A percentile compares a stretch with the other conserved stretches of the same genome.
Conservation (phyloP, 2,113 vertebrate genomes). For the Ascaphus truei region DNA sequence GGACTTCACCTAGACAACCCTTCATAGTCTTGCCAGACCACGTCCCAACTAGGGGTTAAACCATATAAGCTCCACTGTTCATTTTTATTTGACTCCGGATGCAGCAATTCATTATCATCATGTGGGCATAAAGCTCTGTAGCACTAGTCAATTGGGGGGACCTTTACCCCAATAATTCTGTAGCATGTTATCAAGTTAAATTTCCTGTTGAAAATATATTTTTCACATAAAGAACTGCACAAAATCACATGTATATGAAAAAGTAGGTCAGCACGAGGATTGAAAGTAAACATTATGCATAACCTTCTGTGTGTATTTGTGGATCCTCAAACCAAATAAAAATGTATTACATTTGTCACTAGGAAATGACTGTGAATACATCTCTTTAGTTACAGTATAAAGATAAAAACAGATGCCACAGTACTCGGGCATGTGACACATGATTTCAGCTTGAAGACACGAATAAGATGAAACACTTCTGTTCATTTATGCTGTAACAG, state of each 20-base stretch:
- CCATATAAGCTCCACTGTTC: too few species aligned
- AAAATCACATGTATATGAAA: background rate
- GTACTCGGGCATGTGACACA: background rate
- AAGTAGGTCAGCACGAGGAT: constrained; percentile 1
- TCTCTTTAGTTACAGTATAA: background rate
- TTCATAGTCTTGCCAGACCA: too few species aligned
- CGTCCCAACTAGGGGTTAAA: too few species aligned
- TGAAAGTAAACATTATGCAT: constrained; percentile 3
- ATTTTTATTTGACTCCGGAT: too few species aligned
- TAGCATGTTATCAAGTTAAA: background rate
- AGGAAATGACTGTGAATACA: background rate
- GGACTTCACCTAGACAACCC: too few species aligned
- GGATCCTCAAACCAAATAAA: background rate
- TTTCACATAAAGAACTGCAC: background rate
- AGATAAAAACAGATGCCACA: background rate
- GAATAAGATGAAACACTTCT: background rate
- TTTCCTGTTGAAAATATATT: constrained; percentile 1
- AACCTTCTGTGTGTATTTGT: background rate
- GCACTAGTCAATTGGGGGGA: too few species aligned
- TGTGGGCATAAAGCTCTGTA: too few species aligned
- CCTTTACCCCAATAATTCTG: background rate
- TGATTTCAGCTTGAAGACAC: background rate
- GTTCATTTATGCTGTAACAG: background rate
- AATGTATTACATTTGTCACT: background rate
- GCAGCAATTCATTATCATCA: too few species aligned